These are phyloP conservation scores for Ochropleura leucogaster DNA, from an alignment of 2,888 invertebrate genomes.

Conservation along the genomic window DNA sequence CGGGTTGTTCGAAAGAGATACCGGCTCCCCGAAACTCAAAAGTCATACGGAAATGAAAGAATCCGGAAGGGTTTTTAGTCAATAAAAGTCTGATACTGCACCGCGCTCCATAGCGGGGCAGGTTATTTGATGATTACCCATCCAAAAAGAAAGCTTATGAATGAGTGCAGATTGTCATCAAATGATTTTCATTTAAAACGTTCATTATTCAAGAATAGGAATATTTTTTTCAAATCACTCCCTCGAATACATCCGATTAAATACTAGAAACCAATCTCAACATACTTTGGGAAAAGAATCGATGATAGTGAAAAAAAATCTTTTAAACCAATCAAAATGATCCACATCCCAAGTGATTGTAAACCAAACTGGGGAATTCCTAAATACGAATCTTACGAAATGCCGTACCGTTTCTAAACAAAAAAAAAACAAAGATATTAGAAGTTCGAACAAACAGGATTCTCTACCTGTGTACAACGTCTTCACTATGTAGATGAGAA, in stretches of 20 bases:
- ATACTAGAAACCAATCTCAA: background rate
- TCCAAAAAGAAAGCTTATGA: background rate
- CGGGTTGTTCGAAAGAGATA: no score
- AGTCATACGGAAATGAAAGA: no score
- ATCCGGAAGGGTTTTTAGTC: no score
- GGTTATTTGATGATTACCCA: no score
- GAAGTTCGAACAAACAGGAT: slow-evolving; percentile 42
- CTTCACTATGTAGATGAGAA: background rate
- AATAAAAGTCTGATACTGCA: no score
- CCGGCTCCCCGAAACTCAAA: no score
- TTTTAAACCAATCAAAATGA: background rate
- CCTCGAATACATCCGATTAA: no score
- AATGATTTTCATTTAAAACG: background rate
- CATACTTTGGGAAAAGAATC: background rate
- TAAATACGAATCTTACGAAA: slow-evolving; percentile 23
- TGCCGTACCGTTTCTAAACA: background rate
- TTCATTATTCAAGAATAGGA: background rate
- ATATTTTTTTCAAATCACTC: background rate
- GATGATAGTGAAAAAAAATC: background rate
- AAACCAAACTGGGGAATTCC: slow-evolving; percentile 26
- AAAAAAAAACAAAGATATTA: slow-evolving; percentile 44
- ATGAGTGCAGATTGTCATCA: background rate
- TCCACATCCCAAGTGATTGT: background rate
- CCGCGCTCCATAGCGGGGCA: no score
- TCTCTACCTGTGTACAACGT: slow-evolving; percentile 49